phyloP scores from a whole-genome alignment of 2,797 vertebrate species.

The Acrocephalus scirpaceus region DNA sequence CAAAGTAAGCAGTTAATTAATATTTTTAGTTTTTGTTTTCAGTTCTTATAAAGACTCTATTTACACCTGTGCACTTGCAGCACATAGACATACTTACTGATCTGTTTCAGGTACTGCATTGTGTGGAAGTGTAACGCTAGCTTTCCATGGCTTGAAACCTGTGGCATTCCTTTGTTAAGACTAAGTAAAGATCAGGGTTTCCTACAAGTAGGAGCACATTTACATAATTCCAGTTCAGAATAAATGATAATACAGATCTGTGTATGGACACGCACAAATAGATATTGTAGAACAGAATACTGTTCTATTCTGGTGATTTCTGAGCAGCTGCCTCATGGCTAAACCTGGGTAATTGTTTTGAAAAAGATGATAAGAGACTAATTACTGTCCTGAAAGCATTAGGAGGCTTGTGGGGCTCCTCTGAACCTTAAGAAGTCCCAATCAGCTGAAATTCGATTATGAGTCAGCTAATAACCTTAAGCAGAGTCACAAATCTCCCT shows the following conservation, averaged over 20 bases:
- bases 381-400: not conserved
- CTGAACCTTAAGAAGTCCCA: conserved; percentile 18
- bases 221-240: not conserved
- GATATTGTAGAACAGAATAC: too few relatives aligned
- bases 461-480: conserved; percentile 40
- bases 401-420: not conserved
- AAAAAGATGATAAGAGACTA: not conserved
- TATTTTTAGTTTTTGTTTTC: not conserved
- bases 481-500: not conserved
- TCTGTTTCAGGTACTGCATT: not conserved
- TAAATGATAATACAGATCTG: not conserved
- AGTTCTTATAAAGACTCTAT: not conserved
- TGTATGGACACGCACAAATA: not conserved
- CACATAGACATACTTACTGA: not conserved
- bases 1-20: not conserved
- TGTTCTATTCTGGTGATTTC: not conserved
- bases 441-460: conserved; percentile 30
- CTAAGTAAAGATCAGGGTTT: not conserved
- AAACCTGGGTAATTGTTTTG: not conserved
- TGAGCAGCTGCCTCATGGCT: conserved; percentile 21
- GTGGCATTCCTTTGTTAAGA: not conserved
- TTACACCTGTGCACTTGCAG: not conserved
- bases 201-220: not conserved
- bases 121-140: not conserved
- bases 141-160: not conserved